Percentiles rank a stretch among this genome's conserved stretches.
These are phyloP conservation scores for Bruchidius siliquastri DNA, from an alignment of 2,888 invertebrate species.

Conservation along the genomic window DNA sequence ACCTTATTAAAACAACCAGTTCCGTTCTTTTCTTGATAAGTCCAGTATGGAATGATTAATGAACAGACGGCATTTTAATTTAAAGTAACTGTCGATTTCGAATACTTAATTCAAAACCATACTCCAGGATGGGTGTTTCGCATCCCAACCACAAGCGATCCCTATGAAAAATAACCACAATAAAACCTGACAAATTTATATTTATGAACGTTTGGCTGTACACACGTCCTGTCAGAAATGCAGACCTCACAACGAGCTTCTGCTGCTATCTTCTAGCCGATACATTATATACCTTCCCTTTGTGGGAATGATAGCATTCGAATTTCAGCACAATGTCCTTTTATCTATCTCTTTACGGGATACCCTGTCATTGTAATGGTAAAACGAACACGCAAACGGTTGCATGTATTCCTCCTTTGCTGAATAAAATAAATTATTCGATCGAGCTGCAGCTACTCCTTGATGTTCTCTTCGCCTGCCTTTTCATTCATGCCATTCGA, in stretches of 20 bases:
- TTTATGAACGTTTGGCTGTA: neutral
- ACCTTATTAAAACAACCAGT: no score
- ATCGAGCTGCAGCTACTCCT: neutral
- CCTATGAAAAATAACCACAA: neutral
- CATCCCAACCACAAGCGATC: neutral
- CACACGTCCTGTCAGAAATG: neutral
- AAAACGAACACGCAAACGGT: neutral
- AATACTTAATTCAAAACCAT: no score
- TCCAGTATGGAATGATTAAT: no score
- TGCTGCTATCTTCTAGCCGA: neutral
- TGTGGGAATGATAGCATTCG: neutral
- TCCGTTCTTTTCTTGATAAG: no score
- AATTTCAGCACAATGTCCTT: neutral
- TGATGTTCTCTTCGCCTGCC: neutral
- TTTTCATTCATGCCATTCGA: neutral
- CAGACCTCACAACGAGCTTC: neutral
- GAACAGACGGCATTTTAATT: no score
- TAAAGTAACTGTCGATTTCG: no score
- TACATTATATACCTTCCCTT: neutral
- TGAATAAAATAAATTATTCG: neutral
- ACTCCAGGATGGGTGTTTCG: neutral
- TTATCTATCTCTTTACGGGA: neutral
- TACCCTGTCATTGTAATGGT: neutral
- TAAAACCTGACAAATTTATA: neutral
- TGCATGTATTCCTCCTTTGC: neutral